These are phyloP conservation scores for Arizona elegans DNA, from an alignment of 2,113 vertebrate genomes.

Conservation along the genomic window DNA sequence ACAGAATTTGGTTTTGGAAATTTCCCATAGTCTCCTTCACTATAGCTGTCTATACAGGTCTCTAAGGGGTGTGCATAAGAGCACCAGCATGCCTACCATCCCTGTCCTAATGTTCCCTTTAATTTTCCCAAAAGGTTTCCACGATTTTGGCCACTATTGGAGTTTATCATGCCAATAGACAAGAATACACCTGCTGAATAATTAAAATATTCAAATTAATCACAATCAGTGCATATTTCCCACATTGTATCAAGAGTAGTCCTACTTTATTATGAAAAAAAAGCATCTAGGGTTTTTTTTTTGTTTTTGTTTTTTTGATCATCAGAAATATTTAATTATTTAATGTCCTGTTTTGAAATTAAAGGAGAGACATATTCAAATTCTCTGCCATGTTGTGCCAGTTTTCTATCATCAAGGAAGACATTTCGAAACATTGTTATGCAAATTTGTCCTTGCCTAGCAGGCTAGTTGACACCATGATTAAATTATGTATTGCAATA, in stretches of 20 bases:
- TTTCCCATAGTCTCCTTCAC: background rate
- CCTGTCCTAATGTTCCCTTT: too few species aligned
- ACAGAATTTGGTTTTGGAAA: background rate
- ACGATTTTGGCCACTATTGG: too few species aligned
- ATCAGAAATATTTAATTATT: constrained; percentile 18
- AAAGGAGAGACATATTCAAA: background rate
- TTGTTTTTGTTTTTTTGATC: background rate
- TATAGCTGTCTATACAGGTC: background rate
- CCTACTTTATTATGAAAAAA: background rate
- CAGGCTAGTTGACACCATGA: constrained; percentile 6
- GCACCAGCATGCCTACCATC: too few species aligned
- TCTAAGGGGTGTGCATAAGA: too few species aligned
- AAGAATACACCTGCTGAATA: background rate
- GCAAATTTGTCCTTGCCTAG: constrained; percentile 22
- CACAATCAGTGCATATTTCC: background rate
- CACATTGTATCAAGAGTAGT: background rate
- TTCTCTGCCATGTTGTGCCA: background rate
- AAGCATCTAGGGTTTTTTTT: background rate
- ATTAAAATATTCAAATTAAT: background rate
- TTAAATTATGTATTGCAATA: background rate
- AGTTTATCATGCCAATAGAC: background rate
- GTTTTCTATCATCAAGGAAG: constrained; percentile 23
- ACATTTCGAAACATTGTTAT: constrained; percentile 4
- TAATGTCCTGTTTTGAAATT: constrained; percentile 15
- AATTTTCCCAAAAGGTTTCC: too few species aligned